These are phyloP conservation scores for Lasioglossum malachurum DNA, from an alignment of 2,888 invertebrate species.

Conservation along the genomic window DNA sequence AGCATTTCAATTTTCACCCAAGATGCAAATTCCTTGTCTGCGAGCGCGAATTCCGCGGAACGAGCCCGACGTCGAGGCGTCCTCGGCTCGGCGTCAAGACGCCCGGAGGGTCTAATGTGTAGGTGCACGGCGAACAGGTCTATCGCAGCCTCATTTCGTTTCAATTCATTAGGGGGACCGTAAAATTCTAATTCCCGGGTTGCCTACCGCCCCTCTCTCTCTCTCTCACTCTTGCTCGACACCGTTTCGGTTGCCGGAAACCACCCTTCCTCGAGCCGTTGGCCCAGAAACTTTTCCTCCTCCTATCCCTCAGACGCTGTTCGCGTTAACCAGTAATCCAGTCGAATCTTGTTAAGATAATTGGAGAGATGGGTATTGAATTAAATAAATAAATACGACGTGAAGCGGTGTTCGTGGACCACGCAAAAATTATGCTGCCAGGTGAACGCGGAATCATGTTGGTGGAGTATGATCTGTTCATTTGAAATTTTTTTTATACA, in stretches of 20 bases:
- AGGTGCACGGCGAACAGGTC: constrained; percentile 60
- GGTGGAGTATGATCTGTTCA: neutral
- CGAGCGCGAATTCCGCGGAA: constrained; percentile 51
- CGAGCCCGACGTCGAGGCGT: constrained; percentile 56
- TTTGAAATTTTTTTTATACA: neutral
- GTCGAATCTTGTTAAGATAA: constrained; percentile 52
- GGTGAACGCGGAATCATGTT: neutral
- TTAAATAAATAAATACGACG: constrained; percentile 33
- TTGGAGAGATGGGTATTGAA: constrained; percentile 37
- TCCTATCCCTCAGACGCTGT: neutral
- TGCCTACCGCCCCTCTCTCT: constrained; percentile 31
- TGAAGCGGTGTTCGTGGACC: neutral
- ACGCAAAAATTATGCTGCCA: neutral
- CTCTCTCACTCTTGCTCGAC: constrained; percentile 50
- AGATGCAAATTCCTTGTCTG: constrained; percentile 79
- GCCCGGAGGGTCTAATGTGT: constrained; percentile 59
- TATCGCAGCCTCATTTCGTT: constrained; percentile 70
- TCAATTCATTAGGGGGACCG: constrained; percentile 73
- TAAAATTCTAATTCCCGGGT: constrained; percentile 69
- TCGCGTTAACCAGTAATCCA: constrained; percentile 50
- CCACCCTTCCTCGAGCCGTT: constrained; percentile 51
- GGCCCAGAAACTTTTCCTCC: constrained; percentile 61
- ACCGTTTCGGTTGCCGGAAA: constrained; percentile 59
- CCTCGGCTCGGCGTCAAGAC: constrained; percentile 42
- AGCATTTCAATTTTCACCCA: constrained; percentile 81